phyloP scores from a whole-genome alignment of 2,113 vertebrate species.

The Nannobrachium achirus region DNA sequence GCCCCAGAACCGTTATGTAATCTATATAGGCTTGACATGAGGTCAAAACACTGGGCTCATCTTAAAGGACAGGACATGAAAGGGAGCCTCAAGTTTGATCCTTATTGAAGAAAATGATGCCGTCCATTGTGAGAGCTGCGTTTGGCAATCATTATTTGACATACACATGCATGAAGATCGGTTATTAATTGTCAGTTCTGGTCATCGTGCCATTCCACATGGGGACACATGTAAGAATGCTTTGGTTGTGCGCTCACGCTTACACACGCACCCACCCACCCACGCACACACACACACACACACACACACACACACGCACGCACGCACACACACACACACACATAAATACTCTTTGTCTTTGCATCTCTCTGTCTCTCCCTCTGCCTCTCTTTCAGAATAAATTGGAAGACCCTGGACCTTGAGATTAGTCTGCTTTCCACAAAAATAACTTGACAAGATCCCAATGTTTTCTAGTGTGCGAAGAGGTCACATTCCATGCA shows the following conservation, averaged over 20 bases:
- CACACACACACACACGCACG: not conserved
- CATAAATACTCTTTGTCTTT: not conserved
- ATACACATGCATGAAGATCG: constrained; percentile 50
- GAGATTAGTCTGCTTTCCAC: constrained; percentile 55
- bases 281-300: not conserved
- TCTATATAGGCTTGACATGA: constrained; percentile 53
- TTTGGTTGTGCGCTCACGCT: not conserved
- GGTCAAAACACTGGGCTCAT: constrained; percentile 54
- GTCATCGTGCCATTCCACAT: constrained; percentile 22
- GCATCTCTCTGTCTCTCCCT: constrained; percentile 10
- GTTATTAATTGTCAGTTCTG: constrained; percentile 41
- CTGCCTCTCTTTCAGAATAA: constrained; percentile 29
- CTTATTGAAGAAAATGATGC: constrained; percentile 67
- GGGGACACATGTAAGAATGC: constrained; percentile 14
- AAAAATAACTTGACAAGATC: constrained; percentile 70
- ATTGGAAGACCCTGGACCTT: constrained; percentile 60
- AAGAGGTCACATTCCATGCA: constrained; percentile 69
- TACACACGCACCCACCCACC: not conserved
- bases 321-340: not conserved
- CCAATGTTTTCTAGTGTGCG: constrained; percentile 54
- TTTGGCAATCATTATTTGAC: constrained; percentile 49
- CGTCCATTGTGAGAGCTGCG: constrained; percentile 29
- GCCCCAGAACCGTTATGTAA: constrained; percentile 58
- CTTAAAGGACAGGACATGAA: constrained; percentile 55
- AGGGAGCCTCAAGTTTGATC: constrained; percentile 47